These are phyloP conservation scores for Pseudolaguvia tuberculata DNA, from an alignment of 2,113 vertebrate genomes.

Conservation along the genomic window DNA sequence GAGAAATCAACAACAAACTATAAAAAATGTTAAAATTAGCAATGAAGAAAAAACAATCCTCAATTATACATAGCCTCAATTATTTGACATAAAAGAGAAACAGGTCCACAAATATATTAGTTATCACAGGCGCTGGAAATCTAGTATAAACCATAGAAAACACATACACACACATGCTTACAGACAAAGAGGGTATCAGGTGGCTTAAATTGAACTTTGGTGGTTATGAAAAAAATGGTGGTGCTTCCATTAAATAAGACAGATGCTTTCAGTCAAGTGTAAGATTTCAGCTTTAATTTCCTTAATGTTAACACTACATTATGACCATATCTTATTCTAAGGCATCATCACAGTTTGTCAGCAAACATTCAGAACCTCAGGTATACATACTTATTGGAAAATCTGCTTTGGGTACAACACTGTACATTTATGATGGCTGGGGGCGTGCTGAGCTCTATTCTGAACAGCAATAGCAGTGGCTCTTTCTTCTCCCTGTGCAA, in stretches of 20 bases:
- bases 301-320: constrained; percentile 28
- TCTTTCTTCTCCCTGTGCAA: constrained; percentile 34
- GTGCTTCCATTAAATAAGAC: constrained; percentile 34
- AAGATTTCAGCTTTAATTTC: constrained; percentile 39
- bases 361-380: constrained; percentile 43
- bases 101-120: neutral
- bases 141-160: neutral
- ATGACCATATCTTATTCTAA: constrained; percentile 38
- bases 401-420: constrained; percentile 15
- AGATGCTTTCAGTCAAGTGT: constrained; percentile 27
- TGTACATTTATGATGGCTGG: constrained; percentile 19
- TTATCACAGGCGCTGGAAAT: neutral
- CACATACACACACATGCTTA: neutral
- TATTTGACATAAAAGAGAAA: neutral
- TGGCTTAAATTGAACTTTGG: constrained; percentile 23
- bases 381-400: constrained; percentile 23
- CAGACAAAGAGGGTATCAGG: neutral
- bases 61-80: too few species aligned
- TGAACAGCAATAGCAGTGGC: neutral
- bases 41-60: too few species aligned
- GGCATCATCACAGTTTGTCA: constrained; percentile 17
- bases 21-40: too few species aligned
- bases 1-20: too few species aligned
- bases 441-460: neutral
- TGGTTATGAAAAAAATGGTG: constrained; percentile 2